phyloP scores from a whole-genome alignment of 2,797 vertebrate genomes.

The Clarias fuscus region DNA sequence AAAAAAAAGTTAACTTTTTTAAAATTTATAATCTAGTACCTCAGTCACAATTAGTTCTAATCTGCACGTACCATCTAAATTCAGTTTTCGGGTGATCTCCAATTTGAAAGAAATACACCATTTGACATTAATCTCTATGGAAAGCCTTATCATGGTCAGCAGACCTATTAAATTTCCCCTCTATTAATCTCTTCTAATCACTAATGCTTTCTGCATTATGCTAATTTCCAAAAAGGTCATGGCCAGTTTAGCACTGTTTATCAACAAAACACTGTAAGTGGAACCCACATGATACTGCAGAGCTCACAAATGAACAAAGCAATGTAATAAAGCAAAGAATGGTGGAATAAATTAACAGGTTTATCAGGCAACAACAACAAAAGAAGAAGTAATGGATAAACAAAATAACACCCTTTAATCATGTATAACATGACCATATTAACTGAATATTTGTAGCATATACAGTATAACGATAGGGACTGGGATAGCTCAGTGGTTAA shows the following conservation, averaged over 20 bases:
- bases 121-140: slow-evolving; percentile 47
- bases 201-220: slow-evolving; percentile 45
- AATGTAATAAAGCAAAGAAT: slow-evolving; percentile 26
- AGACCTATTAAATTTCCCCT: slow-evolving; percentile 49
- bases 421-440: neutral
- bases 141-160: slow-evolving; percentile 50
- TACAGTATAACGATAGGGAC: no score
- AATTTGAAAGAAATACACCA: slow-evolving; percentile 40
- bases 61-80: slow-evolving; percentile 29
- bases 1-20: neutral
- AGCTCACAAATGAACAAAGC: slow-evolving; percentile 23
- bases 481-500: no score
- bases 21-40: neutral
- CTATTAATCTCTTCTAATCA: slow-evolving; percentile 50
- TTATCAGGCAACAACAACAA: neutral
- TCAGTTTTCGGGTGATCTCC: slow-evolving; percentile 25
- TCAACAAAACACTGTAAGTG: slow-evolving; percentile 32
- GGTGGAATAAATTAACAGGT: slow-evolving; percentile 14
- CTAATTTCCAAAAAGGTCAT: slow-evolving; percentile 47
- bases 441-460: neutral
- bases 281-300: neutral
- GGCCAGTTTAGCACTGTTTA: slow-evolving; percentile 31
- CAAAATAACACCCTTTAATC: slow-evolving; percentile 6
- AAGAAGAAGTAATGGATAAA: neutral
- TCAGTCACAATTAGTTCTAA: slow-evolving; percentile 14